Percentiles rank a stretch among this genome's conserved stretches.
Evolutionary conservation across 2,113 vertebrate species (phyloP).

Genomic region (Ophiodon elongatus): DNA sequence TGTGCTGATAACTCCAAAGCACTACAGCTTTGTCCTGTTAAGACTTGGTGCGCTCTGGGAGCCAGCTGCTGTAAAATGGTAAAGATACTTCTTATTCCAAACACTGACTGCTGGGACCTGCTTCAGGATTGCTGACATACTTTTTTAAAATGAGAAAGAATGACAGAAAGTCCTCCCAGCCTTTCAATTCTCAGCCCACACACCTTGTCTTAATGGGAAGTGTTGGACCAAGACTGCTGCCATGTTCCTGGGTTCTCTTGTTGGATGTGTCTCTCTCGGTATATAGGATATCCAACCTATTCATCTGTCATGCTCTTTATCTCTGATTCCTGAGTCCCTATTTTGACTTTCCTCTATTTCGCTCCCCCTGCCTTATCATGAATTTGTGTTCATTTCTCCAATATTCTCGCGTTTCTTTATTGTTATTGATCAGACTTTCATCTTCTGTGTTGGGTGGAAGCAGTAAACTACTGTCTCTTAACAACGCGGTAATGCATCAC

Average conservation of each 20-base stretch:
- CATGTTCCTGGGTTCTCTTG: conserved; percentile 41
- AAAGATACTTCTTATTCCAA: conserved; percentile 48
- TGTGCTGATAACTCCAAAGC: conserved; percentile 6
- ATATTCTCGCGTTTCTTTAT: neutral
- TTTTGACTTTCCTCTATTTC: conserved; percentile 3
- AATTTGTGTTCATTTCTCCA: neutral
- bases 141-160: conserved; percentile 66
- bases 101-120: conserved; percentile 44
- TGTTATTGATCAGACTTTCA: conserved; percentile 24
- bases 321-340: conserved; percentile 22
- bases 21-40: neutral
- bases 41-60: conserved; percentile 11
- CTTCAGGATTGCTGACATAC: conserved; percentile 59
- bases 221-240: conserved; percentile 57
- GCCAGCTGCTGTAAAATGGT: conserved; percentile 44
- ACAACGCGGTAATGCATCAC: neutral
- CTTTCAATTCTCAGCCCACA: conserved; percentile 63
- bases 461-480: neutral
- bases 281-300: conserved; percentile 32
- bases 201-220: conserved; percentile 63
- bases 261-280: conserved; percentile 38
- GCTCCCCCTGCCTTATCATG: neutral
- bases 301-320: conserved; percentile 53
- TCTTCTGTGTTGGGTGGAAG: neutral
- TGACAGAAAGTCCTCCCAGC: conserved; percentile 68